Base-by-base conservation (phyloP, 2,888 invertebrate species). In the Eupeodes luniger region DNA sequence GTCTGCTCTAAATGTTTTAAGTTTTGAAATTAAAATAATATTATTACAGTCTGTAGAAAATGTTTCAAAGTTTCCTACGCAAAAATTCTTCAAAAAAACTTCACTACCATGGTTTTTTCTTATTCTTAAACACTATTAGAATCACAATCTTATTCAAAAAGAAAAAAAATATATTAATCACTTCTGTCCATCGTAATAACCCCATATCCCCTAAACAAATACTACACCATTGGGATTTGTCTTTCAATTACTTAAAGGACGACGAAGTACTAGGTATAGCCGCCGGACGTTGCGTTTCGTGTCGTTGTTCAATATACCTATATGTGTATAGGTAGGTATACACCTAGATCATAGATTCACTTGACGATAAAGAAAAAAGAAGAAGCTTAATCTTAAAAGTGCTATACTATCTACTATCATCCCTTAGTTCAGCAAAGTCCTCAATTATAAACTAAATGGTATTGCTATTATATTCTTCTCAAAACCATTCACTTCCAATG, bases 391-490 rank as follows among this genome's bases (percentile, higher is more conserved):
- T 36, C 61, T 61, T 40, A 36, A 36, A 69, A 53, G 69, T 16
- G 61, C 61, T 10, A 40, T 4, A 27, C 5, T 44, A 77, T 16
- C n/a, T 36, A 19, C 27, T 16, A 62, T 62, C 19, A 49, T 66
- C 55, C 47, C 27, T 27, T 59, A 44, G 9, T 16, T 34, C 11
- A 34, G 5, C 1, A 40, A 7, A 40, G 62, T 67, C 67, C 69
- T 86, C 75, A 86, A 86, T 79, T 86, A 82, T 64, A 47, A 57
- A 82, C 74, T 75, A 86, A 86, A 82, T 83, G 86, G 83, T 55
- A 44, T 51, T 76, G 36, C 53, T 36, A 72, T 66, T 70, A 69
- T 80, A 27, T 7, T 51, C 59, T 47, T 59, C 34, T 19, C 47
- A 5, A 40, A 44, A 14, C 53, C 11, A 53, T 55, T 40, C 53